Conservation (phyloP, 2,113 vertebrate genomes). For the Atherinomorus stipes region DNA sequence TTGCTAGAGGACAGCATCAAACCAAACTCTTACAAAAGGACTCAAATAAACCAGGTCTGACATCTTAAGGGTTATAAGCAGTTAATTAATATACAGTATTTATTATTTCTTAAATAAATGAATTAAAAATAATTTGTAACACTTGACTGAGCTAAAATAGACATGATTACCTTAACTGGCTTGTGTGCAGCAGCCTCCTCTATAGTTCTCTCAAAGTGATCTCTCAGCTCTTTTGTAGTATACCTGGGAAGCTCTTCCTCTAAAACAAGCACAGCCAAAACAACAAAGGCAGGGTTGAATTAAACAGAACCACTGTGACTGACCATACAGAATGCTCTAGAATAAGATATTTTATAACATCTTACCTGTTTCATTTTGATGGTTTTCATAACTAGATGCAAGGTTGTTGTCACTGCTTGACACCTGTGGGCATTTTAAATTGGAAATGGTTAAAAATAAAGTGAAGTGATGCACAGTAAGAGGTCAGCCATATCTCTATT, state of each 20-base stretch:
- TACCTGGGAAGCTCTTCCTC: conserved; percentile 89
- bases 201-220: conserved; percentile 91
- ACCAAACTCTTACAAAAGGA: neutral
- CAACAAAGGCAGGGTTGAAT: conserved; percentile 3
- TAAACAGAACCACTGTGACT: neutral
- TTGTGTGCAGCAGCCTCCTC: conserved; percentile 86
- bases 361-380: conserved; percentile 78
- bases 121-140: neutral
- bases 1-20: too few species aligned
- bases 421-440: conserved; percentile 61
- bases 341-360: neutral
- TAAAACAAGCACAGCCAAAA: conserved; percentile 64
- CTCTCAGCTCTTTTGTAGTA: conserved; percentile 90
- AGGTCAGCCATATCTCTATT: neutral
- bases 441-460: neutral
- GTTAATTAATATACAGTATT: too few species aligned
- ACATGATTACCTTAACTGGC: conserved; percentile 87
- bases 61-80: too few species aligned
- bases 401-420: conserved; percentile 61
- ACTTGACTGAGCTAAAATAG: neutral
- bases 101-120: too few species aligned
- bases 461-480: neutral
- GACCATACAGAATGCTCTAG: neutral
- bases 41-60: too few species aligned
- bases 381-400: conserved; percentile 74